Evolutionary conservation across 2,113 vertebrate genomes (phyloP), one percentile per base, ranked within the genome.

Genomic region (Trematocara variabile): DNA sequence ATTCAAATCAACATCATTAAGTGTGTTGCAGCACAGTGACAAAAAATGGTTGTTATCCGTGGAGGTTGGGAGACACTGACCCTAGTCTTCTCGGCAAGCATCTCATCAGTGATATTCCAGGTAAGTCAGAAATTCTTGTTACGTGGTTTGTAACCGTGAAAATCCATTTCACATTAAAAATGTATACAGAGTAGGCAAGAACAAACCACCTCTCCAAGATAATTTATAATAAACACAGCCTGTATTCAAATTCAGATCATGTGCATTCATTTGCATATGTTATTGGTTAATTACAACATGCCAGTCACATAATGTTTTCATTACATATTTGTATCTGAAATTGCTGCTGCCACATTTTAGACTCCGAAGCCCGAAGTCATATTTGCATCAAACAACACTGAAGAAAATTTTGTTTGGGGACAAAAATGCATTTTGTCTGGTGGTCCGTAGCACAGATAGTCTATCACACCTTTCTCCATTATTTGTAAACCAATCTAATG

Each of bases 251-350:
- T 82, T 77, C 73, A 56, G 52, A 39, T 33, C 39, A 41, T 50
- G 50, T 41, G 68, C 41, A 22, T 25, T 81, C 46, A 79, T 79
- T 79, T 54, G 39, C 73, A 53, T 79, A 33, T 79, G 78, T 82
- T 85, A 81, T 82, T 79, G 73, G 48, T 79, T 88, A 81, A 88
- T 88, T 85, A 82, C 56, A 79, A 41, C 79, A 85, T 83, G 52
- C 77, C 34, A 83, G 63, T 83, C 81, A 83, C 85, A 86, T 79
- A 78, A 87, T 87, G 52, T 77, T 83, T 60, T 80, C 77, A 75
- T 83, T 87, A 52, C 46, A 83, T 33, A 83, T 54, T 55, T 46
- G 52, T 73, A 83, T 63, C 53, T 87, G 54, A 79, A 80, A 83
- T 30, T 75, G 81, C 63, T 54, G 53, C 86, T 58, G 77, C 77